A percentile compares a stretch with the other conserved stretches of the same genome.
phyloP scores from a whole-genome alignment of 2,113 vertebrate genomes.

The Podarcis raffonei region DNA sequence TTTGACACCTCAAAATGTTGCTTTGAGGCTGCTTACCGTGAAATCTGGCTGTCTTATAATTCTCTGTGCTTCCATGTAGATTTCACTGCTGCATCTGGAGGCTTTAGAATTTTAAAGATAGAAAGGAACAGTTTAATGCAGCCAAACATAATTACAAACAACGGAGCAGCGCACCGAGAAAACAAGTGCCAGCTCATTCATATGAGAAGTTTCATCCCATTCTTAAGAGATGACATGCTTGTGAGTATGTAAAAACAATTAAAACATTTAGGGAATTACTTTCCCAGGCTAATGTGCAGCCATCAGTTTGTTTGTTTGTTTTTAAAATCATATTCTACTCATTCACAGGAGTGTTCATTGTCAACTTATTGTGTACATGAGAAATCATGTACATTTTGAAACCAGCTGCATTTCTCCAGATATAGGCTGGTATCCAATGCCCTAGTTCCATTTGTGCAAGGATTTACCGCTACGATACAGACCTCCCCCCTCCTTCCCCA shows the following conservation, averaged over 20 bases:
- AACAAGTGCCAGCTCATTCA: not conserved
- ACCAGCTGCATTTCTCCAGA: not conserved
- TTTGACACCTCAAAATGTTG: not conserved
- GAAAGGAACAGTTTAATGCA: not conserved
- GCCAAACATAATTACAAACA: not conserved
- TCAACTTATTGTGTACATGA: constrained; percentile 1
- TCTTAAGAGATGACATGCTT: not conserved
- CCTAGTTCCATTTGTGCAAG: no score
- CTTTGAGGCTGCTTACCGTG: not conserved
- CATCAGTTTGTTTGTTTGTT: not conserved
- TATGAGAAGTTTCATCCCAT: not conserved
- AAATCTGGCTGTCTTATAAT: not conserved
- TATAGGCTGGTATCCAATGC: no score
- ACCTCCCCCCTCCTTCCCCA: no score
- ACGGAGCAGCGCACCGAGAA: not conserved
- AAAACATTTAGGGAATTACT: not conserved
- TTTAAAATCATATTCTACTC: constrained; percentile 4
- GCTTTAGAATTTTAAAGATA: not conserved
- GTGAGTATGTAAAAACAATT: not conserved
- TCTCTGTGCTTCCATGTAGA: not conserved
- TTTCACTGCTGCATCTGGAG: not conserved
- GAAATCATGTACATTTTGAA: constrained; percentile 20
- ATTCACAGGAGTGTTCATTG: constrained; percentile 20
- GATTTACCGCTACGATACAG: no score
- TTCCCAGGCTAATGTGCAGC: not conserved